Percentiles rank a stretch among this genome's conserved stretches.
Evolutionary conservation across 2,888 invertebrate genomes (phyloP).

Genomic region (Epistrophella euchroma): DNA sequence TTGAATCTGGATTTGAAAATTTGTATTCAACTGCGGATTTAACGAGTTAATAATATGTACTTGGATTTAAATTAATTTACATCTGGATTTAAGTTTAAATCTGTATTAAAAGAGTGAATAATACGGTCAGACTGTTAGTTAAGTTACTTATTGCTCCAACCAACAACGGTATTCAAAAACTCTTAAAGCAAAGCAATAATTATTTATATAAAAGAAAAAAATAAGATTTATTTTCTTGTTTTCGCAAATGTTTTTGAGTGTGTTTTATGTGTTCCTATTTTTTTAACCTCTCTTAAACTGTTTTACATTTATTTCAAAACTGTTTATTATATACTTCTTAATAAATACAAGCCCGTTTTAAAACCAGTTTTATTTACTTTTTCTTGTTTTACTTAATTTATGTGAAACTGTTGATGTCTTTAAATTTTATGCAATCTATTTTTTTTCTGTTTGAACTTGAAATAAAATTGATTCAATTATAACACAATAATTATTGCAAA

Average conservation of each 20-base stretch:
- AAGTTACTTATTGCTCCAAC: too few species aligned
- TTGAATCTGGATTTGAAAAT: too few species aligned
- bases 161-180: background rate
- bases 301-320: conserved; percentile 4
- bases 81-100: too few species aligned
- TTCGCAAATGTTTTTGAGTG: conserved; percentile 47
- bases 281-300: conserved; percentile 5
- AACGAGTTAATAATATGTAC: too few species aligned
- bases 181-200: background rate
- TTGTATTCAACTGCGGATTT: too few species aligned
- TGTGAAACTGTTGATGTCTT: conserved; percentile 52
- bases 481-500: conserved; percentile 52
- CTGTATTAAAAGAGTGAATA: too few species aligned
- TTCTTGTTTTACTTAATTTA: conserved; percentile 34
- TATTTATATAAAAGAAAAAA: conserved; percentile 65
- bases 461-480: conserved; percentile 37
- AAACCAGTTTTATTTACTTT: conserved; percentile 38
- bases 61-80: too few species aligned
- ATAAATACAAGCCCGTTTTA: conserved; percentile 61
- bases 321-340: conserved; percentile 43
- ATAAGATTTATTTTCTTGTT: conserved; percentile 54
- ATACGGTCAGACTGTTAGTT: too few species aligned
- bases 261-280: conserved; percentile 15
- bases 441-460: conserved; percentile 36
- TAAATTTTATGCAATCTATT: conserved; percentile 25